Base-by-base conservation (phyloP, 2,113 vertebrate species). In the Chaetodon auriga region DNA sequence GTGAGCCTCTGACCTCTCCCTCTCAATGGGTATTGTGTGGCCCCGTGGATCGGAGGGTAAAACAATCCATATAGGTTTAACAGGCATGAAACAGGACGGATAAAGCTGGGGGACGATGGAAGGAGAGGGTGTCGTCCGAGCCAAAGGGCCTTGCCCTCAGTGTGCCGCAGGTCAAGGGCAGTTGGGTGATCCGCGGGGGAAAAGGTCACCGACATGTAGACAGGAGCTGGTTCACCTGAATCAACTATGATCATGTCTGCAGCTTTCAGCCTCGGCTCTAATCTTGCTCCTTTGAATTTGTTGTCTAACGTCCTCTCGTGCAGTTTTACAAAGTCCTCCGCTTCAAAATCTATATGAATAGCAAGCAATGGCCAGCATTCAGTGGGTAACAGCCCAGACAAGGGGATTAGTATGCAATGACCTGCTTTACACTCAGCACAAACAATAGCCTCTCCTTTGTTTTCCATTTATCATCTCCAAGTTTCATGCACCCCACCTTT, bases 331-430 rank as follows among this genome's bases (percentile, higher is more conserved):
- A 46, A 62, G 54, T 36, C 58, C 54, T 70, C 46, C 74, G 65
- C 45, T 57, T 53, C 54, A 53, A 68, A 64, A 66, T 77, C 51
- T 43, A 61, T 75, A 65, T 58, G 73, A 43, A 89, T 25, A 71
- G 38, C 45, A 54, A 54, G 19, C 58, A 78, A 45, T 35, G 55
- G 18, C 57, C 74, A 41, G 45, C 45, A 41, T 71, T 45, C 49
- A 80, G 13, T 30, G 54, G 41, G 66, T 53, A 46, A 83, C 81
- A 81, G 70, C 70, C 55, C 81, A 91, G 86, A 73, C 90, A 74
- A 90, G 80, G 81, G 87, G 92, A 94, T 95, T 95, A 89, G 71
- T 36, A 82, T 81, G 80, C 82, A 55, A 74, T 93, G 91, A 93
- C 93, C 93, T 83, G 88, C 90, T 94, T 94, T 88, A 86, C 82